Base-by-base conservation (phyloP, 1,140 invertebrate genomes). In the Drosophila subpulchrella region DNA sequence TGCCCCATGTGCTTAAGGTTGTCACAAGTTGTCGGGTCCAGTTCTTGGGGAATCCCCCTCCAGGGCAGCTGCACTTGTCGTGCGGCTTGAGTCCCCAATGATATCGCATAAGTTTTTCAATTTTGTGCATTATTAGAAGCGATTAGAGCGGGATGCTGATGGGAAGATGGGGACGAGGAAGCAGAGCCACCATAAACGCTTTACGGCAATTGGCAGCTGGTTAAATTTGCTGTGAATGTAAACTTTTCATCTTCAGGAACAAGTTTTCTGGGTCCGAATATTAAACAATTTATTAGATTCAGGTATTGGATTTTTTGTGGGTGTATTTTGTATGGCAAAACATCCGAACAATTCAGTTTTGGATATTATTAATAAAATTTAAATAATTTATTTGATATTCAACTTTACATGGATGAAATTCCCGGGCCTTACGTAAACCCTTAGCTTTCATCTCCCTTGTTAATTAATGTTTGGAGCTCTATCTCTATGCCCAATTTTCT, bases 71-170 rank as follows among this genome's bases (percentile, higher is more conserved):
- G 82, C 82, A 85, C 66, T 88, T 88, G 83, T 88, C 72, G 83
- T 88, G 67, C 78, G 63, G 61, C 80, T 58, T 68, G 75, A 80
- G 61, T 89, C 80, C 80, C 84, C 80, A 75, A 83, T 89, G 84
- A 89, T 88, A 88, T 88, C 80, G 88, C 82, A 91, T 81, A 91
- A 91, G 88, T 91, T 91, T 90, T 90, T 91, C 88, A 89, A 89
- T 91, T 91, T 91, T 88, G 83, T 90, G 84, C 84, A 77, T 91
- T 91, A 91, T 91, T 91, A 91, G 88, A 84, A 91, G 83, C 83
- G 88, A 91, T 91, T 91, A 91, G 88, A 85, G 83, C 61, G 62
- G 54, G 57, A 57, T 47, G 60, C 55, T 46, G 55, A 17, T 42
- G 39, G 38, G 61, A 41, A 7, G 55, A 12, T n/a, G 41, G 13